Evolutionary conservation across 2,888 invertebrate species (phyloP), one percentile per base, ranked within the genome.

Genomic region (Mythimna vitellina): DNA sequence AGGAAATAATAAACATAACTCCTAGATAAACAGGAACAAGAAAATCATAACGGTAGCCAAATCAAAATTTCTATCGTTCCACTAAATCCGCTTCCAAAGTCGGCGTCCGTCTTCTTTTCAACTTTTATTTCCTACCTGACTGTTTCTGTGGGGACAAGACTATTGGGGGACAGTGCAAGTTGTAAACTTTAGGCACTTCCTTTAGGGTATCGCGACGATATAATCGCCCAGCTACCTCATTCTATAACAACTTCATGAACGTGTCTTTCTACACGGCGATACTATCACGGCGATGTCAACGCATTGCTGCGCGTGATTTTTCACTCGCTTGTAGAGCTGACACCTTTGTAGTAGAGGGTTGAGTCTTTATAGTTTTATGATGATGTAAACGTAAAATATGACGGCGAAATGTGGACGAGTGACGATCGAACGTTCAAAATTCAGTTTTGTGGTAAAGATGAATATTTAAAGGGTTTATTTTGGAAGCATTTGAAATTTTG

Each of bases 111-210:
- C 79, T 83, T 81, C 76, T 73, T 84, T 86, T 79, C 72, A 83
- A 84, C 75, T 86, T 85, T 84, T 82, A 76, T 78, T 84, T 84
- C 76, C 66, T 84, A 82, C 84, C 84, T 86, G 82, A 65, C 75
- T 78, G 77, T 76, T 79, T 78, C 79, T 76, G 72, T 42, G 64
- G 76, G 66, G 74, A 80, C 76, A 82, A 71, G 69, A 78, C 82
- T 76, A 81, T 79, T 67, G 66, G 64, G 64, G 54, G 17, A 25
- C 60, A 46, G 75, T 72, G 32, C 66, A 85, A 80, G 81, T 72
- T 64, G 75, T 63, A 62, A 78, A 70, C 83, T 82, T 77, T 65
- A 29, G 20, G 49, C 49, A 9, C 8, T 20, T 20, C 20, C 49
- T 20, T 20, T 20, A 51, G 8, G 8, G n/a, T n/a, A 51, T 51